Evolutionary conservation across 2,888 invertebrate genomes (phyloP).

Genomic region (Chymomyza amoena): DNA sequence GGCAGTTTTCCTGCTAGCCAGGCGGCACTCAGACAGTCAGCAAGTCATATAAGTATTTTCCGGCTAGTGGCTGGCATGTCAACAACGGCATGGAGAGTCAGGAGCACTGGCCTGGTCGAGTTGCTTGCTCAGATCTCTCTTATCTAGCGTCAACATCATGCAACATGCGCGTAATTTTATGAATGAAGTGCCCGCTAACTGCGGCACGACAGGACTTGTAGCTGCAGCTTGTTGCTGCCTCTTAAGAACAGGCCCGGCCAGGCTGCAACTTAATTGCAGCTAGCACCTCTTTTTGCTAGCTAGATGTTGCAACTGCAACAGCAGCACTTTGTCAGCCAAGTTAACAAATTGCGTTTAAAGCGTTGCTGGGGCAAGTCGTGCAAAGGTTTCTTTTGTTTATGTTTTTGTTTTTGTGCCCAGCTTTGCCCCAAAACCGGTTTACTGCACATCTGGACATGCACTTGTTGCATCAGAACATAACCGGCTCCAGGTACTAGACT

Average conservation of each 20-base stretch:
- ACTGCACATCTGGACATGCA: constrained; percentile 65
- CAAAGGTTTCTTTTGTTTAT: constrained; percentile 29
- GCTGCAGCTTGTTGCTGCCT: background rate
- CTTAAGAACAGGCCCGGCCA: background rate
- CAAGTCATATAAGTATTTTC: constrained; percentile 61
- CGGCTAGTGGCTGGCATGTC: constrained; percentile 47
- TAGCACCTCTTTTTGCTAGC: constrained; percentile 62
- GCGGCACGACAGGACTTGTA: constrained; percentile 54
- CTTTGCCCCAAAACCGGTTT: constrained; percentile 53
- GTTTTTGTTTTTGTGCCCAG: background rate
- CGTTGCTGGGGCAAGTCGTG: constrained; percentile 29
- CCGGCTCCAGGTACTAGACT: background rate
- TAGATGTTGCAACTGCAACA: constrained; percentile 20
- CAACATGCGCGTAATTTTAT: constrained; percentile 73
- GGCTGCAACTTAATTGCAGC: constrained; percentile 61
- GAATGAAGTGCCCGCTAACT: constrained; percentile 70
- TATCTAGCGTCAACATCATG: constrained; percentile 67
- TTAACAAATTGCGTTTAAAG: constrained; percentile 72
- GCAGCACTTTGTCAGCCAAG: constrained; percentile 72
- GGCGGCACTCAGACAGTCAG: background rate
- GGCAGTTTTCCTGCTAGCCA: constrained; percentile 57
- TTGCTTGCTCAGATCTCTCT: constrained; percentile 30
- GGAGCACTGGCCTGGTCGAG: constrained; percentile 9
- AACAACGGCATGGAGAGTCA: constrained; percentile 35
- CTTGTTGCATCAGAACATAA: constrained; percentile 49